Conservation (phyloP, 2,888 invertebrate genomes). For the Xestia xanthographa region DNA sequence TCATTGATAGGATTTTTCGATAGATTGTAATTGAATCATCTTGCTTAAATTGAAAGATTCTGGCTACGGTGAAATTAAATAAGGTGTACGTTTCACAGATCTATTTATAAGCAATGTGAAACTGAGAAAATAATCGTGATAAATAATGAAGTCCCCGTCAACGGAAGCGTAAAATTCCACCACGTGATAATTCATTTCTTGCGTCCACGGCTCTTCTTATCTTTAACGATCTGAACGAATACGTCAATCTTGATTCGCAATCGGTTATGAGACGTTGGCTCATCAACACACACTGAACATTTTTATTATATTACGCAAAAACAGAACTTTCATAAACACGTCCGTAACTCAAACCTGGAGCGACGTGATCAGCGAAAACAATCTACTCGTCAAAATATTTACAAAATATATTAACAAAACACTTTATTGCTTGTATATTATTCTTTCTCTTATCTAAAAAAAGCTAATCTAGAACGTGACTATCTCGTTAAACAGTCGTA, state of each 20-base stretch:
- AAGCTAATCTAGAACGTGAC: conserved; percentile 86
- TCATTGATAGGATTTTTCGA: conserved; percentile 82
- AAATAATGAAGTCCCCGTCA: conserved; percentile 68
- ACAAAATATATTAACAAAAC: conserved; percentile 86
- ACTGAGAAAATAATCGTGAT: conserved; percentile 59
- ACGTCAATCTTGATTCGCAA: conserved; percentile 81
- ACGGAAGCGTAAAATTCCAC: conserved; percentile 76
- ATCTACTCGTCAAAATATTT: conserved; percentile 80
- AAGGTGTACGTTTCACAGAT: conserved; percentile 44
- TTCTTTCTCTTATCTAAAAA: conserved; percentile 80
- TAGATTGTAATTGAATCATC: conserved; percentile 81
- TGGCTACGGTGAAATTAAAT: conserved; percentile 62
- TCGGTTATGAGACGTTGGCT: conserved; percentile 71
- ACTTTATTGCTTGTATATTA: conserved; percentile 83
- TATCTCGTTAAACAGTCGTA: conserved; percentile 81
- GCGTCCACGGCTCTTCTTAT: conserved; percentile 71
- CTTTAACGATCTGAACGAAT: conserved; percentile 77
- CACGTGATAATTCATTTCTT: conserved; percentile 78
- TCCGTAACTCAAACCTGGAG: conserved; percentile 77
- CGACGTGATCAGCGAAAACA: conserved; percentile 75
- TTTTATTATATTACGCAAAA: conserved; percentile 75
- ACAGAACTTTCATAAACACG: conserved; percentile 71
- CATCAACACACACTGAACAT: conserved; percentile 67
- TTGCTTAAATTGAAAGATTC: conserved; percentile 74
- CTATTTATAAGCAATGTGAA: conserved; percentile 55